Conservation (phyloP, 1,140 invertebrate genomes). For the Calycopis cecrops region DNA sequence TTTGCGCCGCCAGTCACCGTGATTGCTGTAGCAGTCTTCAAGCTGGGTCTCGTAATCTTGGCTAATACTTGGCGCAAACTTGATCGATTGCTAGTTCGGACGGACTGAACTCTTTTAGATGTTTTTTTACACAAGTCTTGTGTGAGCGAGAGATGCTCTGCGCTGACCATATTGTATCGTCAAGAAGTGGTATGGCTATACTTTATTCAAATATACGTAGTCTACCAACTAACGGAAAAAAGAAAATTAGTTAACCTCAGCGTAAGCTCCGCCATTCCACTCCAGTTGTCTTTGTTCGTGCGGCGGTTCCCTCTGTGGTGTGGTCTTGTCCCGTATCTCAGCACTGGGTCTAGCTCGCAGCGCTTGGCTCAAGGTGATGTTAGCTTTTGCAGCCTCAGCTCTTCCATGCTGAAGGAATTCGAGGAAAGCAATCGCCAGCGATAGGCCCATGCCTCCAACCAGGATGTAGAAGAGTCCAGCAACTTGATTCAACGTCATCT, state of each 20-base stretch:
- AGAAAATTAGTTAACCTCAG: slow-evolving; percentile 42
- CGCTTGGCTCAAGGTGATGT: slow-evolving; percentile 86
- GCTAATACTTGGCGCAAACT: no score
- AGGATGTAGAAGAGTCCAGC: slow-evolving; percentile 99
- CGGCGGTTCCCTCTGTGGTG: slow-evolving; percentile 77
- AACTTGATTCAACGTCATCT: slow-evolving; percentile 95
- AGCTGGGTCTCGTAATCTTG: no score
- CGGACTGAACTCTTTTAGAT: no score
- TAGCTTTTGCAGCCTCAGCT: slow-evolving; percentile 85
- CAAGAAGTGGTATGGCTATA: no score
- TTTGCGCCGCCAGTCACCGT: no score
- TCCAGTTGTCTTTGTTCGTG: slow-evolving; percentile 54
- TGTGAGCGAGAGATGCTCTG: no score
- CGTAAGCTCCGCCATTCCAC: slow-evolving; percentile 65
- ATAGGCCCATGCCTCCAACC: slow-evolving; percentile 92
- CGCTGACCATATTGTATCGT: no score
- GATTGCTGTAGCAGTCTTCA: no score
- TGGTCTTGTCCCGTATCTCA: slow-evolving; percentile 68
- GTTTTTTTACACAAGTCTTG: no score
- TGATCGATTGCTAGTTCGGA: no score
- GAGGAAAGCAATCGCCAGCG: slow-evolving; percentile 91
- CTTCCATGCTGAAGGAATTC: slow-evolving; percentile 95
- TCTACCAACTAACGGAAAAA: no score
- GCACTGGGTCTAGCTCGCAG: slow-evolving; percentile 84
- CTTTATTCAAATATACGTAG: no score